phyloP scores from a whole-genome alignment of 2,797 vertebrate species.

The Pelochelys cantorii region DNA sequence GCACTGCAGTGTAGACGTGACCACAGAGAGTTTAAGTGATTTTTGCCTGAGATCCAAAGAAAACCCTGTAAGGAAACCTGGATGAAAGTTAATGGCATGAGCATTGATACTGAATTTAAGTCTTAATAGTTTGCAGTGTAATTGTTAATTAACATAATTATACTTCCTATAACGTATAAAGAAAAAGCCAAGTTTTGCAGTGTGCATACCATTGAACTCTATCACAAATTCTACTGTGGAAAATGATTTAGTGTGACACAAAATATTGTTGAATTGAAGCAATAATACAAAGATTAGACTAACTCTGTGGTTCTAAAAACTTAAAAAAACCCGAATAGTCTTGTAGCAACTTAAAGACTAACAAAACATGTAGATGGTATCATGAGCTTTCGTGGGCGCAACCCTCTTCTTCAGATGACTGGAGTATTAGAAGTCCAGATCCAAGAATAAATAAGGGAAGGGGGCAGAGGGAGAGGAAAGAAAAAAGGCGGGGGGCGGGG shows the following conservation, averaged over 20 bases:
- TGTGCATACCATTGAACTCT: neutral
- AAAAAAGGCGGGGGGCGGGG: too few species aligned
- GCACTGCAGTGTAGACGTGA: too few species aligned
- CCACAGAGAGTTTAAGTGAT: neutral
- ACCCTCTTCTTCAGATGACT: too few species aligned
- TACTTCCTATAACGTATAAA: neutral
- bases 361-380: too few species aligned
- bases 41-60: neutral
- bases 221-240: neutral
- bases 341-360: too few species aligned
- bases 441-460: too few species aligned
- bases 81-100: neutral
- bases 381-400: too few species aligned
- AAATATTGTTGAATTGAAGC: neutral
- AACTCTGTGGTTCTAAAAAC: neutral
- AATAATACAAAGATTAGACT: neutral
- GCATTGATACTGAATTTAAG: neutral
- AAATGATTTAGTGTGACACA: neutral
- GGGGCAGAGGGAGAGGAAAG: too few species aligned
- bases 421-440: too few species aligned
- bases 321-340: too few species aligned
- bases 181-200: neutral
- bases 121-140: neutral
- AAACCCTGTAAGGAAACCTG: neutral
- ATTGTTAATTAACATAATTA: neutral